phyloP scores from a whole-genome alignment of 2,888 invertebrate genomes.

The Amblyjoppa fuscipennis region DNA sequence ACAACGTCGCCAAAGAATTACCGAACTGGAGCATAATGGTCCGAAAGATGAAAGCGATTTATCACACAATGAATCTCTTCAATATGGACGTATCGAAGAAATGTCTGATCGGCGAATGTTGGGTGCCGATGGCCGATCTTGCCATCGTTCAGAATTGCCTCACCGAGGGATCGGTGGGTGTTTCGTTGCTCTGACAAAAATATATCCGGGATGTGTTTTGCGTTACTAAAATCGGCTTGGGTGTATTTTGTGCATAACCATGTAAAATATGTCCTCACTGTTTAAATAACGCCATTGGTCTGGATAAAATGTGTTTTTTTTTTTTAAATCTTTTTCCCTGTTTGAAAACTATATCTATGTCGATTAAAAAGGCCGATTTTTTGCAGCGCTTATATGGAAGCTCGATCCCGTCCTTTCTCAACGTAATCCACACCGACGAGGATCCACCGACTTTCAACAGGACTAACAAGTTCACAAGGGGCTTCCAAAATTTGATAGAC shows the following conservation, averaged over 20 bases:
- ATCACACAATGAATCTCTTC: constrained; percentile 96
- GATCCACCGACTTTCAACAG: constrained; percentile 96
- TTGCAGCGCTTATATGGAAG: constrained; percentile 91
- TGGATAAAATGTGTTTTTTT: neutral
- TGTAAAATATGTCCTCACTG: neutral
- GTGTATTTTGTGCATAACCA: neutral
- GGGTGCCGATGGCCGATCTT: constrained; percentile 91
- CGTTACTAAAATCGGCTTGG: neutral
- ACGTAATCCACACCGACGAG: constrained; percentile 93
- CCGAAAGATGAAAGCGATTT: constrained; percentile 96
- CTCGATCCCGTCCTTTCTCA: constrained; percentile 96
- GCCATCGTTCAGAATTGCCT: constrained; percentile 93
- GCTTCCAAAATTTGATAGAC: constrained; percentile 97
- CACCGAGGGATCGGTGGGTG: constrained; percentile 92
- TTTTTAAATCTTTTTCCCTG: neutral
- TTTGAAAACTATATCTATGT: neutral
- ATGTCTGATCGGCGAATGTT: constrained; percentile 98
- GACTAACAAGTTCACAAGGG: constrained; percentile 96
- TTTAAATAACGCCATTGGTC: neutral
- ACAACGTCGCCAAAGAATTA: constrained; percentile 94
- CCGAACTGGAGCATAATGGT: constrained; percentile 96
- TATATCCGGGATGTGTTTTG: constrained; percentile 8
- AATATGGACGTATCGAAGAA: constrained; percentile 99
- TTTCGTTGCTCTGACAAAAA: constrained; percentile 14
- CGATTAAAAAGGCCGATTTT: constrained; percentile 31